Base-by-base conservation (phyloP, 2,797 vertebrate species). In the Artibeus jamaicensis region DNA sequence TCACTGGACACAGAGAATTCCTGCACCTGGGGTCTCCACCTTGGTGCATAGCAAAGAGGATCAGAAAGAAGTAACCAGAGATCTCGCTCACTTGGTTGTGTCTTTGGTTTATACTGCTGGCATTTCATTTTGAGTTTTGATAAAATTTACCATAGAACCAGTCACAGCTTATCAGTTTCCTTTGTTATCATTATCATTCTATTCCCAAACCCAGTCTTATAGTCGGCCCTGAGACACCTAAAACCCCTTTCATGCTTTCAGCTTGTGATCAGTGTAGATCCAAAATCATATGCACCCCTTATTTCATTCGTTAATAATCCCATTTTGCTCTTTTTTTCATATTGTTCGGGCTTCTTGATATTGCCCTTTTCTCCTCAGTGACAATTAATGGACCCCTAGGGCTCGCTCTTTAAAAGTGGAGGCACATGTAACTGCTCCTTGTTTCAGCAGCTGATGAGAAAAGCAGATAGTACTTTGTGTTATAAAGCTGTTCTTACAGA, bases 81-180 rank as follows among this genome's bases (percentile, higher is more conserved):
- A 14, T 77, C 59, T 65, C n/a, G 37, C 34, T 89, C 77, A 62
- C 22, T 24, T 3, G 8, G 11, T 10, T 55, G 12, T 67, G 42
- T 55, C n/a, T n/a, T 53, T 78, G 9, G n/a, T 65, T 93, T 73
- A 10, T 48, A 18, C 44, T 65, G 16, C 50, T 95, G 18, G 34
- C 59, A 78, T 83, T 93, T 62, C 81, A 62, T 83, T 82, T 89
- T 82, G 39, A 44, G 48, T 93, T 91, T 50, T 79, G 59, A 76
- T 70, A 85, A 86, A 81, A 73, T n/a, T 65, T 79, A 74, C 46
- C 9, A 34, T 39, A 73, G 65, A 71, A 79, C 44, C 86, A 82
- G 48, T 70, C 79, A 77, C 11, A 53, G 4, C 22, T 34, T 84
- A 14, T 86, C 15, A 2, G 74, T 67, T 83, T 42, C 29, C 50